Evolutionary conservation across 2,797 vertebrate species (phyloP).

Genomic region (Rhincodon typus): DNA sequence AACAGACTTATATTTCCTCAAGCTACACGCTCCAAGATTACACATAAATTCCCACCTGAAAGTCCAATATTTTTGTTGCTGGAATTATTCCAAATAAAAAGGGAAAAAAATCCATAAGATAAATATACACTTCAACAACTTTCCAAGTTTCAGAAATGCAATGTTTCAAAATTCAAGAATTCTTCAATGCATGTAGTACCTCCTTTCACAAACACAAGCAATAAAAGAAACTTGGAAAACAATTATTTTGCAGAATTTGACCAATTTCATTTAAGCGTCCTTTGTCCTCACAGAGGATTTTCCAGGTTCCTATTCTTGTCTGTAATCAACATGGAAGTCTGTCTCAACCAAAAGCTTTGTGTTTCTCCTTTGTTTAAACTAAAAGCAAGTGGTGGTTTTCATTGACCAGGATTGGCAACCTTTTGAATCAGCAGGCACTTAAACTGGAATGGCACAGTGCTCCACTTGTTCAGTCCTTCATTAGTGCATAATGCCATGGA

Average conservation of each 20-base stretch:
- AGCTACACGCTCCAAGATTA: conserved; percentile 47
- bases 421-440: conserved; percentile 82
- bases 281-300: conserved; percentile 68
- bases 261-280: conserved; percentile 1
- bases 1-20: conserved; percentile 38
- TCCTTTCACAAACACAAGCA: conserved; percentile 5
- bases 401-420: conserved; percentile 19
- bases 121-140: conserved; percentile 63
- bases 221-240: background rate
- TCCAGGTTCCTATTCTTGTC: conserved; percentile 36
- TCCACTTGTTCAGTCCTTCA: conserved; percentile 48
- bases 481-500: conserved; percentile 61
- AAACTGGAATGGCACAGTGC: conserved; percentile 42
- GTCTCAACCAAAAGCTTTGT: background rate
- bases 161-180: background rate
- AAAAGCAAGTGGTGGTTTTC: conserved; percentile 45
- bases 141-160: conserved; percentile 24
- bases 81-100: conserved; percentile 58
- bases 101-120: conserved; percentile 63
- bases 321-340: conserved; percentile 11
- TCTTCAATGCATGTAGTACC: background rate
- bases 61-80: conserved; percentile 49
- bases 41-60: conserved; percentile 44
- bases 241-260: conserved; percentile 1
- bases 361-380: conserved; percentile 2